Evolutionary conservation across 2,113 vertebrate species (phyloP), one percentile per base, ranked within the genome.

Genomic region (Condylura cristata): DNA sequence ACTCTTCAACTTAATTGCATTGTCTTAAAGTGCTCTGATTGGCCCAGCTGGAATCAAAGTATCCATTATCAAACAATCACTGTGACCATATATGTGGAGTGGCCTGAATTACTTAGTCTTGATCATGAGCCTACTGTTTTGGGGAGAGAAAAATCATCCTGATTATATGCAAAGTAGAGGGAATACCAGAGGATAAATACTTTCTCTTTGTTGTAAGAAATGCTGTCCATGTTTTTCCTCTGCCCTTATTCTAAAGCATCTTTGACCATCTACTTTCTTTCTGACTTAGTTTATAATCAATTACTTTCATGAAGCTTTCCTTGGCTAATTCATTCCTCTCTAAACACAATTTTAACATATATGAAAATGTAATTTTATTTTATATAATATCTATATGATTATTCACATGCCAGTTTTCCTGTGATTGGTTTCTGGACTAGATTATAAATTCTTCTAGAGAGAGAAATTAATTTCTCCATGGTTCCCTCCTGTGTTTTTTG

Each of bases 311-410:
- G 13, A 76, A 86, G 28, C 20, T 53, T 94, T 80, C 37, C 32
- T 89, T 53, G 11, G 3, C 84, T 81, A 79, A 53, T 63, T 24
- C 34, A 46, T 0, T 6, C 4, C 6, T 58, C 37, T 82, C 13
- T 63, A 3, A 84, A 82, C 12, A 70, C 5, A 75, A 14, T 70
- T 80, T 93, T 61, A 39, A 18, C 6, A 81, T 5, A 24, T 48
- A 58, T 89, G 41, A 93, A 96, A 89, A 91, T 61, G 51, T 1
- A 72, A 26, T 37, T 39, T 86, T 68, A 86, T 53, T 44, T 61
- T 76, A 20, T 51, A 39, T 6, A 58, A 60, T 90, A n/a, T 3
- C 9, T 86, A 93, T 82, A 17, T 89, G 61, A 88, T 13, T 37
- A 89, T 82, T 51, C 78, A 16, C 56, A 72, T n/a, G 18, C 22